Base-by-base conservation (phyloP, 1,140 invertebrate genomes). In the Plodia interpunctella region DNA sequence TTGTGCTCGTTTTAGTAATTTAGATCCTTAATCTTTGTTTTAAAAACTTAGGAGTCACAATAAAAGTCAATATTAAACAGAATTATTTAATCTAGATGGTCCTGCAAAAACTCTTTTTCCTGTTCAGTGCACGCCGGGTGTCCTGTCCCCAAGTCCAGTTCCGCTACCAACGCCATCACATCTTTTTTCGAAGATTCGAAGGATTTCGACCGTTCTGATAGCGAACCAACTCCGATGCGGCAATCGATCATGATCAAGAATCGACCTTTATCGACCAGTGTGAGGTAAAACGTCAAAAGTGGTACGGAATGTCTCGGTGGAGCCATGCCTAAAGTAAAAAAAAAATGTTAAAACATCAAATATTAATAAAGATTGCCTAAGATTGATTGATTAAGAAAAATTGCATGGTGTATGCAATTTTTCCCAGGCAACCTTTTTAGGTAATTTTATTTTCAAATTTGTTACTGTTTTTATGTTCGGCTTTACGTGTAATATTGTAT, bases 201-300 rank as follows among this genome's bases (percentile, higher is more conserved):
- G 1, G 21, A 25, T 25, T 64, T 52, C 18, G 60, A 6, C n/a
- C 75, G 63, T 2, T 72, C 68, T n/a, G 73, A 68, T 0, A 86
- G 44, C 0, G 74, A 71, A 0, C 66, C 65, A 0, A 72, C 68
- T 0, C 76, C 79, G 0, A 75, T 52, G 25, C 71, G 57, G 49
- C 80, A 86, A 55, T 86, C 80, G 66, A 80, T 72, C 59, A 80
- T 65, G n/a, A 81, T 54, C 5, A 87, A 66, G 49, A 68, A 87
- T 55, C 71, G 74, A 0, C 79, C 75, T 17, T 68, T 54, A 5
- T 57, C 50, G 1, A 85, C 3, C 57, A 87, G 49, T 55, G 83
- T 87, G 57, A 87, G 62, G 15, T 75, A 66, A 50, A 87, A 80
- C 50, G 74, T 80, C 0, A 83, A 53, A 0, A 85, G 65, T 0